Evolutionary conservation across 1,140 invertebrate genomes (phyloP).

Genomic region (Drosophila funebris): DNA sequence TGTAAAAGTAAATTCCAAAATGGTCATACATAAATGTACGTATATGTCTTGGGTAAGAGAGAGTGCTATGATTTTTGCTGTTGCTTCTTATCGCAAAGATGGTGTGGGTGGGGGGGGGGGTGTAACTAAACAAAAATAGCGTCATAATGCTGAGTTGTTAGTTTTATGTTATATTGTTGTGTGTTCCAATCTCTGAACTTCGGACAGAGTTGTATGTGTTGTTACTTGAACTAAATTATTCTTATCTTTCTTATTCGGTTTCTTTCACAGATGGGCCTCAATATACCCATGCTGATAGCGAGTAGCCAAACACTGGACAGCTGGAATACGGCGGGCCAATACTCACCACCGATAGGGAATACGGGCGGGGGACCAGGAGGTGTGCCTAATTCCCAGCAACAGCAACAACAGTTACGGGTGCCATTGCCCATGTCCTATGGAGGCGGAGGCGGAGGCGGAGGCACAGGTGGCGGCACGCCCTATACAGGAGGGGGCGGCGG

Average conservation of each 20-base stretch:
- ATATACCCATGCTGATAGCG: slow-evolving; percentile 80
- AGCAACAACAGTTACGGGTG: slow-evolving; percentile 59
- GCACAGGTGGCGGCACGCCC: slow-evolving; percentile 32
- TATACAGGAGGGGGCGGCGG: slow-evolving; percentile 40
- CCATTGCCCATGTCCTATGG: slow-evolving; percentile 54
- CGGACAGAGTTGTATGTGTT: slow-evolving; percentile 9
- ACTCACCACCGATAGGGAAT: slow-evolving; percentile 69
- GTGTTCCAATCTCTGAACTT: slow-evolving; percentile 15
- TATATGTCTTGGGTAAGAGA: too few species aligned
- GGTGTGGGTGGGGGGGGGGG: too few species aligned
- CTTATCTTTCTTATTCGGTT: slow-evolving; percentile 21
- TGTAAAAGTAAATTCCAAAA: too few species aligned
- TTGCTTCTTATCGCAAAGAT: background rate
- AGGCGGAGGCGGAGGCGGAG: slow-evolving; percentile 18
- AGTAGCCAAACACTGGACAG: slow-evolving; percentile 69
- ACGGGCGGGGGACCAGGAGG: slow-evolving; percentile 40
- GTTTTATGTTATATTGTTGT: background rate
- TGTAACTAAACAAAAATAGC: background rate
- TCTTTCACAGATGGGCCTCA: slow-evolving; percentile 74
- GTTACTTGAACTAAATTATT: background rate
- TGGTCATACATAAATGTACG: too few species aligned
- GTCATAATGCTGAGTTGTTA: slow-evolving; percentile 25
- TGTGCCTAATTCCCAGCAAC: slow-evolving; percentile 29
- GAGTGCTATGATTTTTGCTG: too few species aligned
- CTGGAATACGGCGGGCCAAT: slow-evolving; percentile 76